These are phyloP conservation scores for Hirundo rustica DNA, from an alignment of 2,797 vertebrate genomes.

Conservation along the genomic window DNA sequence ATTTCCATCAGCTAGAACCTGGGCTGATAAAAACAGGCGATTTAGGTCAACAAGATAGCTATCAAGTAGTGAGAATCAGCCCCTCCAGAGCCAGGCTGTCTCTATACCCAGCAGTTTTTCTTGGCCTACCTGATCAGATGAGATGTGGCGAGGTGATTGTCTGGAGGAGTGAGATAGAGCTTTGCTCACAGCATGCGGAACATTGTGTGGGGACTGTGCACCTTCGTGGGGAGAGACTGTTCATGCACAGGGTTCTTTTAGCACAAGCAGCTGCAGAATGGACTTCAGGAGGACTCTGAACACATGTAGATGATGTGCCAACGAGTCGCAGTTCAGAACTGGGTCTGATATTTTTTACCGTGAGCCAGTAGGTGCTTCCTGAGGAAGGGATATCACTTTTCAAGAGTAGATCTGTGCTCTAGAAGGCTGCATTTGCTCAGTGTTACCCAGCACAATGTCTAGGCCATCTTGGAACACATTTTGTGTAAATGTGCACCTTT, in stretches of 20 bases:
- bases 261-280: not conserved
- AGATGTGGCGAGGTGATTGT: not conserved
- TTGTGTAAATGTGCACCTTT: conserved; percentile 14
- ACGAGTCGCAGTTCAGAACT: not conserved
- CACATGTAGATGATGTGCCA: not conserved
- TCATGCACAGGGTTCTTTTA: not conserved
- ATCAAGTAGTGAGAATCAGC: not conserved
- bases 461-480: not conserved
- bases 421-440: not conserved
- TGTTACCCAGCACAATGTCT: not conserved
- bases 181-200: not conserved
- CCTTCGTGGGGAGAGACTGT: rapidly evolving
- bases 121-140: not conserved
- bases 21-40: conserved; percentile 13
- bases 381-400: not conserved
- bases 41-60: conserved; percentile 22
- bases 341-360: not conserved
- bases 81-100: not conserved
- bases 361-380: not conserved
- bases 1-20: conserved; percentile 7
- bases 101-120: not conserved
- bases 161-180: not conserved
- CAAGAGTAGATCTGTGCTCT: not conserved
- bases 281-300: not conserved
- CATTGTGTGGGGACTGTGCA: not conserved